A percentile compares a stretch with the other conserved stretches of the same genome.
These are phyloP conservation scores for Antitype chi DNA, from an alignment of 2,888 invertebrate genomes.

Conservation along the genomic window DNA sequence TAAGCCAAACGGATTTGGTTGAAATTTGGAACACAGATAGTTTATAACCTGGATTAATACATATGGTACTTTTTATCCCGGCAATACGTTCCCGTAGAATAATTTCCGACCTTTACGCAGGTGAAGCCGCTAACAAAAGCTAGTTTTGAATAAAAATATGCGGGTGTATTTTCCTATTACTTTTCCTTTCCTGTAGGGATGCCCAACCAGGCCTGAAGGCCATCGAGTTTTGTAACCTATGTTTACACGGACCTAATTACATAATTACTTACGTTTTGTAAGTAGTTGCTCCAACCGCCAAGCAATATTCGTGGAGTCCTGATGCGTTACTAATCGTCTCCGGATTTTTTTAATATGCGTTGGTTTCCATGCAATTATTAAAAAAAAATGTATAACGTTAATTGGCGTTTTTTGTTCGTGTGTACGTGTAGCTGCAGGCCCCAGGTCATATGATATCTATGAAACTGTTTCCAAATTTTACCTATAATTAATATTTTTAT, in stretches of 20 bases:
- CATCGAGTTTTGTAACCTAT: constrained; percentile 15
- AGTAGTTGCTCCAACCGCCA: constrained; percentile 14
- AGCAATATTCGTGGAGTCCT: constrained; percentile 22
- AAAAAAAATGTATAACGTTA: constrained; percentile 8
- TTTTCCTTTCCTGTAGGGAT: background rate
- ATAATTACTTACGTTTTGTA: constrained; percentile 33
- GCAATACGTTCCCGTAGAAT: no score
- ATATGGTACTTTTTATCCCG: no score
- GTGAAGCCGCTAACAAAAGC: no score
- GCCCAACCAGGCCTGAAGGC: constrained; percentile 1
- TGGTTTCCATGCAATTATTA: constrained; percentile 11
- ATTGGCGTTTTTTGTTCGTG: background rate
- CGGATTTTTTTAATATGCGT: constrained; percentile 30
- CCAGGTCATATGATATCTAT: background rate
- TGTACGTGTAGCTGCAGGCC: background rate
- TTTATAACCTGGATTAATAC: no score
- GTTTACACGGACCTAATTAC: constrained; percentile 29
- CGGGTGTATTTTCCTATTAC: background rate
- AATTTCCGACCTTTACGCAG: no score
- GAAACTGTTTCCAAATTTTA: no score
- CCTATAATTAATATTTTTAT: no score
- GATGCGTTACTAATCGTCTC: constrained; percentile 57
- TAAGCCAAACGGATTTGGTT: no score
- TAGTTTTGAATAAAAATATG: background rate
- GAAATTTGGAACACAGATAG: no score